Evolutionary conservation across 2,113 vertebrate species (phyloP).

Genomic region (Antechinus flavipes): DNA sequence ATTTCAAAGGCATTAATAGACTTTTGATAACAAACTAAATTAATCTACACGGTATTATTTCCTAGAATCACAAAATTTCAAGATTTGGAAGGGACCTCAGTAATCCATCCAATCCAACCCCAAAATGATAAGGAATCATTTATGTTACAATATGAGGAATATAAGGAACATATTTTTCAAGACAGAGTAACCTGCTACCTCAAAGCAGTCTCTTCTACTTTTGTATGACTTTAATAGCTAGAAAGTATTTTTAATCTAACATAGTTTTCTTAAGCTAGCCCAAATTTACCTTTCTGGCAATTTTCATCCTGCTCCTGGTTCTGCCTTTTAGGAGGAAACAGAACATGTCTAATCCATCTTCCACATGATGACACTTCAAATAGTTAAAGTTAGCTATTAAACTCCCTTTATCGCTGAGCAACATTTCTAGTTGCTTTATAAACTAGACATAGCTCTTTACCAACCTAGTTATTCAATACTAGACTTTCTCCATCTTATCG

Average conservation of each 20-base stretch:
- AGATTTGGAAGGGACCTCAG: neutral
- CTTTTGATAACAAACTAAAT: neutral
- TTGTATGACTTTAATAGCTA: neutral
- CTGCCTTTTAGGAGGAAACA: neutral
- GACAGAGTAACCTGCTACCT: neutral
- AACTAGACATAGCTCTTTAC: neutral
- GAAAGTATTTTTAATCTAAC: neutral
- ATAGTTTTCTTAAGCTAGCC: neutral
- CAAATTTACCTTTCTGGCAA: neutral
- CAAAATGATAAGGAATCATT: neutral
- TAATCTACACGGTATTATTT: neutral
- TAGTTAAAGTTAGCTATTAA: neutral
- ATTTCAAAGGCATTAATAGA: neutral
- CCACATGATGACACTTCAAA: neutral
- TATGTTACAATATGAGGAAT: too few species aligned
- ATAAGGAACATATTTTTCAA: too few species aligned
- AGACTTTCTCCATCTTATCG: neutral
- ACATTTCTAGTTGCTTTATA: neutral
- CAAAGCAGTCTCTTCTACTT: neutral
- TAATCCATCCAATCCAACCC: neutral
- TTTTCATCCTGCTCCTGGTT: neutral
- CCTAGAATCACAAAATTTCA: neutral
- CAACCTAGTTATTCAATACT: neutral
- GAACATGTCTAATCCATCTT: neutral
- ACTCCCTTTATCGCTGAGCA: neutral